phyloP scores from a whole-genome alignment of 2,113 vertebrate genomes.

The Gallinago media region DNA sequence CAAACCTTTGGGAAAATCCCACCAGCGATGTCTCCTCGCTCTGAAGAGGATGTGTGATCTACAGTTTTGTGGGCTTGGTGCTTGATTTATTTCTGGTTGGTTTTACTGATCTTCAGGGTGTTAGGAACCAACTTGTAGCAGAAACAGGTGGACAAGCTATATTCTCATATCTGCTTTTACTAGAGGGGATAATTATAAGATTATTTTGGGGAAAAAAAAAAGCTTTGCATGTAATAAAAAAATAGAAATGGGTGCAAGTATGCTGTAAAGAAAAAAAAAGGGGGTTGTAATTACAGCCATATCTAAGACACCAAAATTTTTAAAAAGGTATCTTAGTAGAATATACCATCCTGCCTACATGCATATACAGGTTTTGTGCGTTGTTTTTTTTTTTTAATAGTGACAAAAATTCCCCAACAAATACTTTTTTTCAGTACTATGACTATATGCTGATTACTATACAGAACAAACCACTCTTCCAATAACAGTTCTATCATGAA shows the following conservation, averaged over 20 bases:
- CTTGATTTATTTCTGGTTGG: background rate
- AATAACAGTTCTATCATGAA: background rate
- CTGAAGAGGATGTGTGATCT: fast-evolving
- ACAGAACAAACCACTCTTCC: background rate
- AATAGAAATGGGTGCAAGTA: background rate
- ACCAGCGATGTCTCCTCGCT: background rate
- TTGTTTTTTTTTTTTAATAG: background rate
- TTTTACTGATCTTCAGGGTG: background rate
- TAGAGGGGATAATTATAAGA: background rate
- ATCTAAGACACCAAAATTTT: background rate
- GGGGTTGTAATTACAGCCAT: background rate
- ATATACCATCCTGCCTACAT: background rate
- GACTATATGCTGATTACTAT: background rate
- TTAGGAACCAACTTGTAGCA: background rate
- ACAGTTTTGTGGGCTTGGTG: background rate
- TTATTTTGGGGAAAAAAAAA: background rate
- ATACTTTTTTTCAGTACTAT: background rate
- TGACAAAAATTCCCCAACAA: background rate
- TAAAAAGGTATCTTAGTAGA: background rate
- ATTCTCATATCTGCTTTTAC: background rate
- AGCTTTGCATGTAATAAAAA: background rate
- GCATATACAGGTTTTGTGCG: fast-evolving
- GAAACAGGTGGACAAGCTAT: background rate
- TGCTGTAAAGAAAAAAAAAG: background rate
- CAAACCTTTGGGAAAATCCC: background rate